phyloP scores from a whole-genome alignment of 2,888 invertebrate species.

The Digitonthophagus gazella region DNA sequence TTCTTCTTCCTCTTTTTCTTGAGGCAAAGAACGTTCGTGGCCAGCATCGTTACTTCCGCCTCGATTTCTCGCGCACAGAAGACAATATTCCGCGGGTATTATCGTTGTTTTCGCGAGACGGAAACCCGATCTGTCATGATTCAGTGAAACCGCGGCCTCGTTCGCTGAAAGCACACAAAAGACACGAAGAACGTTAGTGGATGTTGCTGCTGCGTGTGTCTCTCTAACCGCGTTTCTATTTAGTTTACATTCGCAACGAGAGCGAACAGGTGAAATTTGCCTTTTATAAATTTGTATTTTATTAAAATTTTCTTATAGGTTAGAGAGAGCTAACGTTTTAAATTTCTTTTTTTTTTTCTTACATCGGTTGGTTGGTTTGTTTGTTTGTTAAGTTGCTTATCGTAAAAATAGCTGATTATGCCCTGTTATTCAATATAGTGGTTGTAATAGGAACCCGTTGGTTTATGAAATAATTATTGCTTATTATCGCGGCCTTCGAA shows the following conservation, averaged over 20 bases:
- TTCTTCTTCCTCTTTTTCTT: slow-evolving; percentile 46
- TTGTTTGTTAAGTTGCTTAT: too few species aligned
- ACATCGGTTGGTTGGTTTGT: too few species aligned
- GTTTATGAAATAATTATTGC: neutral
- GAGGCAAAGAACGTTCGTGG: slow-evolving; percentile 47
- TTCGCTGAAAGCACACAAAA: neutral
- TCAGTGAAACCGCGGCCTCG: neutral
- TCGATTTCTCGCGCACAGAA: neutral
- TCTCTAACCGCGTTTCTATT: neutral
- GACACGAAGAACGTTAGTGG: neutral
- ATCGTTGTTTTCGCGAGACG: neutral
- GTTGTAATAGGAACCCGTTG: neutral
- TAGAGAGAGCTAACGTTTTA: too few species aligned
- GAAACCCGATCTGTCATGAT: neutral
- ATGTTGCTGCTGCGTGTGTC: neutral
- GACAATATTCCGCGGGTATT: neutral
- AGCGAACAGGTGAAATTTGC: too few species aligned
- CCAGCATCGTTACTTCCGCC: slow-evolving; percentile 39
- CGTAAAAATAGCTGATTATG: neutral
- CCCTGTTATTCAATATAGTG: neutral
- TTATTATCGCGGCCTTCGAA: neutral
- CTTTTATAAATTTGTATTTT: too few species aligned
- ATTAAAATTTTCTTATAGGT: too few species aligned
- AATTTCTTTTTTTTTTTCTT: too few species aligned
- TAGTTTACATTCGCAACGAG: neutral